A percentile compares a stretch with the other conserved stretches of the same genome.
Conservation (phyloP, 1,140 invertebrate genomes). For the Marisa cornuarietis region DNA sequence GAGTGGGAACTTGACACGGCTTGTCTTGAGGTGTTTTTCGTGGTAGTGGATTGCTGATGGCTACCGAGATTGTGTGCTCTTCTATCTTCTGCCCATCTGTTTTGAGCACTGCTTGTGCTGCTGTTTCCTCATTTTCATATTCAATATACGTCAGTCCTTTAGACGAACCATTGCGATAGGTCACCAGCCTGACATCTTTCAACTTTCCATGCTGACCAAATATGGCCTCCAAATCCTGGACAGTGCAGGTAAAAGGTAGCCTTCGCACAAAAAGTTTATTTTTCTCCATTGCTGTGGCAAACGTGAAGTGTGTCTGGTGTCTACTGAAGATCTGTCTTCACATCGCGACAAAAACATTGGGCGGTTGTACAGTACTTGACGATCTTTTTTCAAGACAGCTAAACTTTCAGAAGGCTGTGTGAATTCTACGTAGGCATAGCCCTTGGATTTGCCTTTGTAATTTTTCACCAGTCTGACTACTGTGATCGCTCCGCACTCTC, state of each 20-base stretch:
- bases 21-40: constrained; percentile 40
- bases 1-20: constrained; percentile 58
- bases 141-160: constrained; percentile 77
- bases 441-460: constrained; percentile 76
- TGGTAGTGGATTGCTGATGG: constrained; percentile 84
- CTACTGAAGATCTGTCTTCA: constrained; percentile 65
- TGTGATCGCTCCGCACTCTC: constrained; percentile 70
- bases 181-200: constrained; percentile 84
- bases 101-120: constrained; percentile 76
- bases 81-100: constrained; percentile 76
- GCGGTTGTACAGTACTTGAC: constrained; percentile 77
- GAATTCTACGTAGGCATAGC: constrained; percentile 77
- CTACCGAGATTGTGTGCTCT: constrained; percentile 78
- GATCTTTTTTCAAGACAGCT: constrained; percentile 80
- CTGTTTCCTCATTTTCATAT: constrained; percentile 66
- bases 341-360: constrained; percentile 88
- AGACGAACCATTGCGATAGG: constrained; percentile 83
- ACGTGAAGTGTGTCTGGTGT: constrained; percentile 67
- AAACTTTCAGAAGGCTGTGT: constrained; percentile 68
- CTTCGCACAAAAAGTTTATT: constrained; percentile 89
- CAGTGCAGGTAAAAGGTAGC: constrained; percentile 72
- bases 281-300: constrained; percentile 77
- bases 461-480: constrained; percentile 74
- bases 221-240: constrained; percentile 77
- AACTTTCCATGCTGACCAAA: constrained; percentile 77